A percentile compares a stretch with the other conserved stretches of the same genome.
Conservation (phyloP, 37 sponge, comb jelly and placozoan species). For the Aplysina aerophoba region DNA sequence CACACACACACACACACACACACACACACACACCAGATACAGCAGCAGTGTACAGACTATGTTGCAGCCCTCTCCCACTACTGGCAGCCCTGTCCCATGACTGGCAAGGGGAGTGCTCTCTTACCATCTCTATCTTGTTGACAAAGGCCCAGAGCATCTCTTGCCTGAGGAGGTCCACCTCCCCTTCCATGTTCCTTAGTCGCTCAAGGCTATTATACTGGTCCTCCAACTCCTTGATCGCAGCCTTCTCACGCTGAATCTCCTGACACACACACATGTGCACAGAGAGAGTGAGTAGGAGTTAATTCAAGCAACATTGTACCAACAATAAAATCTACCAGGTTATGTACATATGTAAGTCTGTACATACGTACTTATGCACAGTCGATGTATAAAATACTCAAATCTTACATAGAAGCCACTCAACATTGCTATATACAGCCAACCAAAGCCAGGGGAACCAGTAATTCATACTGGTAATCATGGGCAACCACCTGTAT, state of each 20-base stretch:
- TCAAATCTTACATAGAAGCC: background rate
- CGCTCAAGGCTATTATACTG: constrained; percentile 54
- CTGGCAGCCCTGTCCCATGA: no score
- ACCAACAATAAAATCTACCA: background rate
- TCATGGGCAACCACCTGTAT: no score
- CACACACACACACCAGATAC: no score
- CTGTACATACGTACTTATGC: background rate
- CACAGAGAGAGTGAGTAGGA: background rate
- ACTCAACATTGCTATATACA: no score
- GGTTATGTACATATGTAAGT: background rate
- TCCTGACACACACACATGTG: constrained; percentile 56
- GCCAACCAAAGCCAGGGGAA: no score
- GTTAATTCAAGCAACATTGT: no score
- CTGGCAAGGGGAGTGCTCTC: background rate
- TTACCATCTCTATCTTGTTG: constrained; percentile 60
- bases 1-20: background rate
- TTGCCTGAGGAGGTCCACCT: constrained; percentile 45
- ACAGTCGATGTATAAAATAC: background rate
- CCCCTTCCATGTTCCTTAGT: constrained; percentile 60
- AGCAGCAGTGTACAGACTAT: no score
- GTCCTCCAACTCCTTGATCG: constrained; percentile 72
- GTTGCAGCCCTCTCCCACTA: no score
- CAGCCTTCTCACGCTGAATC: constrained; percentile 41
- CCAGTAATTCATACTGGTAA: no score
- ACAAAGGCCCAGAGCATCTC: constrained; percentile 88